These are phyloP conservation scores for Tachycineta bicolor DNA, from an alignment of 2,113 vertebrate species.

Conservation along the genomic window DNA sequence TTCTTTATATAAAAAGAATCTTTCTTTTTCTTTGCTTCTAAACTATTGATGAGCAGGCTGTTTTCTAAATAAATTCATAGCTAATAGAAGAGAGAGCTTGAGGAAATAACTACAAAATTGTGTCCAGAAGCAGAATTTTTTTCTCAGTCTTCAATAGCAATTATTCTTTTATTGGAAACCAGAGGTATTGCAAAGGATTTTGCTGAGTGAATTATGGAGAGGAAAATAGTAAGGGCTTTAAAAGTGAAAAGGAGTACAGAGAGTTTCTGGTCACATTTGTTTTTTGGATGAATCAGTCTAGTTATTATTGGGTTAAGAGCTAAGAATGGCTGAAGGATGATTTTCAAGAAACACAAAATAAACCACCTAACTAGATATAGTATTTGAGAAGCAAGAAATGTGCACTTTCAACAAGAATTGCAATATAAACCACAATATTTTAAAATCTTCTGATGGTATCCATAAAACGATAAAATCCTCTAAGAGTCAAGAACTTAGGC, in stretches of 20 bases:
- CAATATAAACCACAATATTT: not conserved
- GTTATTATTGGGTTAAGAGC: not conserved
- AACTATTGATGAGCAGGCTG: constrained; percentile 8
- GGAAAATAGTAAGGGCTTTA: not conserved
- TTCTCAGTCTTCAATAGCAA: not conserved
- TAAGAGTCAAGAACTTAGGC: constrained; percentile 31
- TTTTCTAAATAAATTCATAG: constrained; percentile 52
- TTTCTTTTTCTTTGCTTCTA: not conserved
- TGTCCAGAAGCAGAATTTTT: not conserved
- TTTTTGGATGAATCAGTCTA: not conserved
- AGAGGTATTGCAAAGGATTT: not conserved
- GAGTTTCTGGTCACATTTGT: not conserved
- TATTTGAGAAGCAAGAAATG: not conserved
- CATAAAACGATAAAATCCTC: not conserved
- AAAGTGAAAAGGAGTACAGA: not conserved
- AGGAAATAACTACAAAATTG: constrained; percentile 31
- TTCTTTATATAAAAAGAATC: not conserved
- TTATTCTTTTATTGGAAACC: constrained; percentile 19
- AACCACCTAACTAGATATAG: not conserved
- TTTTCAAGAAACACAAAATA: not conserved
- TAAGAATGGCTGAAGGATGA: not conserved
- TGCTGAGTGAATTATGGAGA: not conserved
- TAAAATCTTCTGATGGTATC: not conserved
- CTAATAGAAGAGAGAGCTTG: not conserved
- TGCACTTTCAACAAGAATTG: not conserved